Evolutionary conservation across 2,888 invertebrate species (phyloP), one percentile per base, ranked within the genome.

Genomic region (Pammene fasciana): DNA sequence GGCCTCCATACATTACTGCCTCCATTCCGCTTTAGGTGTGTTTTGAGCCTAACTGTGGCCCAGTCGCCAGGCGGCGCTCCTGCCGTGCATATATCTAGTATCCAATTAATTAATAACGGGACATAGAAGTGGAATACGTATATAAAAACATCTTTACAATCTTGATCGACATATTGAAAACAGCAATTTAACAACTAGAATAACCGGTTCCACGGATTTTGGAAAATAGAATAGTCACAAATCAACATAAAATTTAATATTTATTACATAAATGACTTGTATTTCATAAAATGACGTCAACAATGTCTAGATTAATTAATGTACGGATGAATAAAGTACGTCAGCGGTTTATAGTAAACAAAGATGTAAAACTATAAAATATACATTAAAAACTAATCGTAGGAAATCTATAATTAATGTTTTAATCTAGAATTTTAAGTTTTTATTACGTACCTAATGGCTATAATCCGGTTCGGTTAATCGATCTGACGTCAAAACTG

Each of bases 331-430:
- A 57, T n/a, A 43, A 61, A 56, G 16, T 46, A 52, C 41, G 34
- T 16, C 26, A 5, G 16, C 18, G 41, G 38, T 52, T 52, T 65
- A 67, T 61, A 60, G 68, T 72, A 72, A 75, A 72, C 72, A 73
- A 68, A 74, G 59, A 67, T 70, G 57, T 71, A 72, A 68, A 71
- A 66, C 34, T 34, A 14, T 71, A 71, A 75, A 73, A 55, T 50
- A 36, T 50, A 38, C 55, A 72, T 76, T 74, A 74, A 70, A 73
- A 71, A 66, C 34, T 11, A 14, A 72, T 72, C 67, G 67, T 43
- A 38, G 54, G 62, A 59, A 71, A 68, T 61, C 70, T 8, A 43
- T 34, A 64, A 50, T 56, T 10, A 11, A 38, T 38, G 46, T 54
- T 67, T 56, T 66, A n/a, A 14, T 50, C 52, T 68, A 48, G 67